Base-by-base conservation (phyloP, 1,140 invertebrate genomes). In the Lepidostoma basale region DNA sequence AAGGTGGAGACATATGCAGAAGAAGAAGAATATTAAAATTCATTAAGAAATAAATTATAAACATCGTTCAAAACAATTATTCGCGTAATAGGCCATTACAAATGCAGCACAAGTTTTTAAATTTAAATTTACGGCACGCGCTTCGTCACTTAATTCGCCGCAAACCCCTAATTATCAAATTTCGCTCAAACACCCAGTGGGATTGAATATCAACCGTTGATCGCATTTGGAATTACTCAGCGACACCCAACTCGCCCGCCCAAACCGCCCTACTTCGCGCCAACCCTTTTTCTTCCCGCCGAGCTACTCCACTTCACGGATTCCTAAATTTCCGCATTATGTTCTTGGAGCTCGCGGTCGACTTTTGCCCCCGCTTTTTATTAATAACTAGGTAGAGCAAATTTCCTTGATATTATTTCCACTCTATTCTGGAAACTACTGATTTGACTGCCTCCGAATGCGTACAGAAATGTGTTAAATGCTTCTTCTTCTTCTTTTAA, bases 281-380 rank as follows among this genome's bases (percentile, higher is more conserved):
- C 44, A 22, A 20, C 18, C 18, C 18, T 45, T 18, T 20, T 45
- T 45, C 16, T 45, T 47, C 25, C 49, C 49, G 26, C 23, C 25
- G 30, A 54, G 30, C 30, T 54, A 54, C 49, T 54, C 49, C 49
- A 54, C 49, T 54, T 33, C 28, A 54, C 49, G 30, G 49, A 54
- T 54, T 54, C 49, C 49, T 14, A 14, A 54, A 10, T 54, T 54
- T 28, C 47, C 26, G 49, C 49, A 54, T 54, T 54, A 54, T 54
- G 49, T 54, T 54, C 26, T n/a, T 5, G 47, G 26, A 6, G 47
- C 22, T 52, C 0, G 42, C 18, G 42, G 42, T 45, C 42, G 42
- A 45, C 42, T 45, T 45, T 45, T 45, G 42, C 42, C 42, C 42
- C 18, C 18, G 42, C 18, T 3, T 18, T 12, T 45, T n/a, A 45